phyloP scores from a whole-genome alignment of 2,797 vertebrate species.

The Chelmon rostratus region DNA sequence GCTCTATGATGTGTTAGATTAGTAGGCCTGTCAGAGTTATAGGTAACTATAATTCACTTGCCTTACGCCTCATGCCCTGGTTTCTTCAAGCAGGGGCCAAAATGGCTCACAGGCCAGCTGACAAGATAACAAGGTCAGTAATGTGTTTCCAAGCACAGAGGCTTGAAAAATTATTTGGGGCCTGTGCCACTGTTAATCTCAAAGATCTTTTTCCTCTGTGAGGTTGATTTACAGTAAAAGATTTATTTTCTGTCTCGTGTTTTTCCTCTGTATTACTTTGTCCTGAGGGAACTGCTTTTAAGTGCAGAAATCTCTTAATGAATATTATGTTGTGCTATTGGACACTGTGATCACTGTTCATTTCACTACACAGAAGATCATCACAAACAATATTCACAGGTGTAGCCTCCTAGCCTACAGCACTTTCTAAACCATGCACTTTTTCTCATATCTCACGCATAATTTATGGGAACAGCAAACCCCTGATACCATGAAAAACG shows the following conservation, averaged over 20 bases:
- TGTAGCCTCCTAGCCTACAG: neutral
- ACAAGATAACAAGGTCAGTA: constrained; percentile 49
- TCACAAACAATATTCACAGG: neutral
- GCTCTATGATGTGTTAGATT: constrained; percentile 20
- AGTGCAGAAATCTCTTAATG: neutral
- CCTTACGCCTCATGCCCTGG: constrained; percentile 6
- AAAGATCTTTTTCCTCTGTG: neutral
- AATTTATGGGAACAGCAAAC: neutral
- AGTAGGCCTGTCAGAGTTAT: constrained; percentile 16
- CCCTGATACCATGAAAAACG: neutral
- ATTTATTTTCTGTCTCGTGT: neutral
- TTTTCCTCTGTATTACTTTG: neutral
- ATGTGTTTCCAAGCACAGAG: constrained; percentile 35
- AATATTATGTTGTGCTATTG: neutral
- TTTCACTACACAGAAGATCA: neutral
- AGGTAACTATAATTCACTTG: constrained; percentile 37
- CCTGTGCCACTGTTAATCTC: neutral
- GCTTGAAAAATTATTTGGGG: constrained; percentile 8
- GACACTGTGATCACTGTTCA: neutral
- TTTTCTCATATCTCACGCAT: neutral
- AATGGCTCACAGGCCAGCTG: constrained; percentile 38
- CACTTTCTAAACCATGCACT: neutral
- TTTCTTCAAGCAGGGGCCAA: constrained; percentile 36
- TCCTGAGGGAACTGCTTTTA: neutral
- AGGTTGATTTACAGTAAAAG: neutral